Conservation (phyloP, 2,797 vertebrate genomes). For the Leptodactylus fallax region DNA sequence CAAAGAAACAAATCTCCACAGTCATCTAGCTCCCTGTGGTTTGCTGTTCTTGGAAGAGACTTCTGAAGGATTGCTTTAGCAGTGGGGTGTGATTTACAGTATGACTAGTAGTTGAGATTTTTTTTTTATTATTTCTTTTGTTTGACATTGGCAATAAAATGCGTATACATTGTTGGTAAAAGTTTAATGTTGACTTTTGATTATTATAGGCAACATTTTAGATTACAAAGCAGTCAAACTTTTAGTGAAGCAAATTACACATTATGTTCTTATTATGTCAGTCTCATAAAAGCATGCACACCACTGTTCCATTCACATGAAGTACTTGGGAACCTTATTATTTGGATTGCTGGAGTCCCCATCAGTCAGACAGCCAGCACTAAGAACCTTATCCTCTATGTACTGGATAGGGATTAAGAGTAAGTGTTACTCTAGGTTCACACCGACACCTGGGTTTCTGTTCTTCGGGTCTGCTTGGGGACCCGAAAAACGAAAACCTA, state of each 20-base stretch:
- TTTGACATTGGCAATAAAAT: conserved; percentile 33
- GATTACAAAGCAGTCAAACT: not conserved
- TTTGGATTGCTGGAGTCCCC: no score
- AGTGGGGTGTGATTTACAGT: conserved; percentile 56
- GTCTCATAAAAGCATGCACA: no score
- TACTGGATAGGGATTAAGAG: no score
- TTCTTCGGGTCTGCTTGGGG: no score
- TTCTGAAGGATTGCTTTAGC: conserved; percentile 51
- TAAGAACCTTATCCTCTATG: no score
- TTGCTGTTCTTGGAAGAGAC: conserved; percentile 44
- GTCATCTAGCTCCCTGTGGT: conserved; percentile 33
- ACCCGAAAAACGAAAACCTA: no score
- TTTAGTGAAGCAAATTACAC: not conserved
- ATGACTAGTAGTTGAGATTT: conserved; percentile 43
- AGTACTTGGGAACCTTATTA: no score
- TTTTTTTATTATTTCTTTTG: conserved; percentile 44
- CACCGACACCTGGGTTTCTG: no score
- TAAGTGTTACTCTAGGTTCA: no score
- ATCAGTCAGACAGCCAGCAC: no score
- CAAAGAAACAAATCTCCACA: conserved; percentile 39
- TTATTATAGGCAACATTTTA: not conserved
- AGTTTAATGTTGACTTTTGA: conserved; percentile 15
- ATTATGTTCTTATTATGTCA: no score
- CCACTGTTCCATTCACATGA: no score
- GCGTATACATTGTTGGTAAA: conserved; percentile 26